Evolutionary conservation across 2,888 invertebrate genomes (phyloP), one percentile per base, ranked within the genome.

Genomic region (Zaprionus obscuricornis): DNA sequence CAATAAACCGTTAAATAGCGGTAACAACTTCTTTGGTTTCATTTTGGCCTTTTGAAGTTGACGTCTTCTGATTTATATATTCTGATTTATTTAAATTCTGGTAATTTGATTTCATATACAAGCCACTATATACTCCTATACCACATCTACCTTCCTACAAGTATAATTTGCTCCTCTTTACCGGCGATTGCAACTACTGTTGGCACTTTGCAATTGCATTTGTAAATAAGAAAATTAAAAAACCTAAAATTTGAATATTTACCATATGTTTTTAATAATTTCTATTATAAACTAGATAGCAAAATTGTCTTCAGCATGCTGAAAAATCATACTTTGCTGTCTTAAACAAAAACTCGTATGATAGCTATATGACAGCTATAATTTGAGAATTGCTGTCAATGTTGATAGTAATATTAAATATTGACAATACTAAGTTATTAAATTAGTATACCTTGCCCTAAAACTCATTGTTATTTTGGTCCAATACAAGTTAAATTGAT

Each of bases 1-100:
- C 82, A 86, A 81, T 86, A 81, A 81, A 71, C 82, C 86, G 82
- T 81, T 81, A 81, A 86, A 84, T 78, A 86, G 81, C 82, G 81
- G 82, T 86, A 77, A 77, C 78, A 68, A 65, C 76, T 79, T 70
- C 81, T 62, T 70, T 83, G 81, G 56, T 58, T 70, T 64, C 45
- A 45, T 29, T 63, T 66, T 62, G 45, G 60, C 31, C 64, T 65
- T 73, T 74, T 63, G 65, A 58, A 60, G 74, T 39, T 59, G 67
- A 36, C 37, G 52, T 55, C 34, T 52, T 33, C 72, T 82, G 78
- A 79, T 79, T 79, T 79, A 79, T 79, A 79, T 74, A 66, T 77
- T 74, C 74, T 82, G 85, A 85, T 85, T 79, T 85, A 77, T 78
- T 79, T 83, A 71, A 71, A 67, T 62, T 56, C 50, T 62, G 67